Evolutionary conservation across 2,113 vertebrate species (phyloP).

Genomic region (Rhipidura dahli): DNA sequence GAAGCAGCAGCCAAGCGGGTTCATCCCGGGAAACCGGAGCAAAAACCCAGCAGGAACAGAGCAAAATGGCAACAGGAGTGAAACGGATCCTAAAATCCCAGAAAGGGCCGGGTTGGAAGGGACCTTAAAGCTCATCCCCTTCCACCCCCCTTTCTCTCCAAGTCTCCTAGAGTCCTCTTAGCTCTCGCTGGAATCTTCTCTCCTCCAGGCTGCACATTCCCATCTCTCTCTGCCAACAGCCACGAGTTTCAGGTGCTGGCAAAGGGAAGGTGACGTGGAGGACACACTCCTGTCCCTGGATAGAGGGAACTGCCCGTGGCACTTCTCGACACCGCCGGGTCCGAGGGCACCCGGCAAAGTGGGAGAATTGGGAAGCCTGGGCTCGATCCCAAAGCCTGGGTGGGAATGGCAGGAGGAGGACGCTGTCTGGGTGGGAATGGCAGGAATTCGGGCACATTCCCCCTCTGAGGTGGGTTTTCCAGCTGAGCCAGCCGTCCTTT

Average conservation of each 20-base stretch:
- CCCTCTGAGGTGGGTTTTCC: not conserved
- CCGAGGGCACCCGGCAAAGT: fast-evolving
- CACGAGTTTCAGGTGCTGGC: not conserved
- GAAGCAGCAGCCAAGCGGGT: not conserved
- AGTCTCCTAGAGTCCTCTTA: not conserved
- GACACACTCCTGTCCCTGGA: not conserved
- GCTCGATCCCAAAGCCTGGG: not conserved
- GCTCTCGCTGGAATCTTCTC: fast-evolving
- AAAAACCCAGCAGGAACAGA: not conserved
- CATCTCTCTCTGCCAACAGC: not conserved
- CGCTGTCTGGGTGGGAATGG: fast-evolving
- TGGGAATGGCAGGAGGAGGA: not conserved
- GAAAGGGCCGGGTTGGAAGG: not conserved
- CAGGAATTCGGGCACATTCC: not conserved
- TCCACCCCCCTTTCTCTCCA: not conserved
- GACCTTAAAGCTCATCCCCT: fast-evolving
- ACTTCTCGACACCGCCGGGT: not conserved
- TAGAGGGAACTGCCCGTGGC: too few species aligned
- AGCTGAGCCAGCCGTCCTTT: not conserved
- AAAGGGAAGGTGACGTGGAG: not conserved
- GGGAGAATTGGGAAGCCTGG: not conserved
- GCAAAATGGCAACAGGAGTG: not conserved
- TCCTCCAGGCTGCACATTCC: not conserved
- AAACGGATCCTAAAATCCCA: too few species aligned
- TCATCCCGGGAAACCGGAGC: not conserved